A percentile compares a stretch with the other conserved stretches of the same genome.
Evolutionary conservation across 1,140 invertebrate species (phyloP).

Genomic region (Sipha flava): DNA sequence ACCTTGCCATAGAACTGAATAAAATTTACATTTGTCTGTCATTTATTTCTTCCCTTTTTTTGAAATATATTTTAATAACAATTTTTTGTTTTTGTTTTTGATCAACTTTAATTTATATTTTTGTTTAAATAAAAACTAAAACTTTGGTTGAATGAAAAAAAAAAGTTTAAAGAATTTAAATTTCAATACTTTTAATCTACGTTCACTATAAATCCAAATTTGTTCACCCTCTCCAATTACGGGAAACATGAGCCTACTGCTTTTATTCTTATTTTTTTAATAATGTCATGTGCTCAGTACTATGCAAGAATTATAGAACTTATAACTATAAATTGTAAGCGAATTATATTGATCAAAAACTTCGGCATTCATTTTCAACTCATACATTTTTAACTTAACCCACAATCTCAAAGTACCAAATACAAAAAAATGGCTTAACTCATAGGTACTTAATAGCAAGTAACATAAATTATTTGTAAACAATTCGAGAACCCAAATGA

Average conservation of each 20-base stretch:
- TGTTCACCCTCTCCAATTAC: neutral
- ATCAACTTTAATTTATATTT: neutral
- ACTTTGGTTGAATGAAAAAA: neutral
- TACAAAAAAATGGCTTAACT: neutral
- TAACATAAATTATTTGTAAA: neutral
- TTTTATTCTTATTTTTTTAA: neutral
- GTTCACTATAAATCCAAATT: neutral
- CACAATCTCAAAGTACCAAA: neutral
- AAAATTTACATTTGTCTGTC: neutral
- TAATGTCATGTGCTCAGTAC: neutral
- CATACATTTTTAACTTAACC: neutral
- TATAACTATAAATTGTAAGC: neutral
- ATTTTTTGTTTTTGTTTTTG: neutral
- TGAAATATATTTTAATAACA: neutral
- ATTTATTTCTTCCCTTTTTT: neutral
- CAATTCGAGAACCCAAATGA: neutral
- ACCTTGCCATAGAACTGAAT: neutral
- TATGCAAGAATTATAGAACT: too few species aligned
- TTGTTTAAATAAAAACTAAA: neutral
- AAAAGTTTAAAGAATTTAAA: neutral
- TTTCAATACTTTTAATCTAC: neutral
- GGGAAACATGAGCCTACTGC: neutral
- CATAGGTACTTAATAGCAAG: neutral
- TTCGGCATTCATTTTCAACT: neutral
- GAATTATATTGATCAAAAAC: slow-evolving; percentile 6